Conservation (phyloP, 2,113 vertebrate genomes). For the Pseudopipra pipra region DNA sequence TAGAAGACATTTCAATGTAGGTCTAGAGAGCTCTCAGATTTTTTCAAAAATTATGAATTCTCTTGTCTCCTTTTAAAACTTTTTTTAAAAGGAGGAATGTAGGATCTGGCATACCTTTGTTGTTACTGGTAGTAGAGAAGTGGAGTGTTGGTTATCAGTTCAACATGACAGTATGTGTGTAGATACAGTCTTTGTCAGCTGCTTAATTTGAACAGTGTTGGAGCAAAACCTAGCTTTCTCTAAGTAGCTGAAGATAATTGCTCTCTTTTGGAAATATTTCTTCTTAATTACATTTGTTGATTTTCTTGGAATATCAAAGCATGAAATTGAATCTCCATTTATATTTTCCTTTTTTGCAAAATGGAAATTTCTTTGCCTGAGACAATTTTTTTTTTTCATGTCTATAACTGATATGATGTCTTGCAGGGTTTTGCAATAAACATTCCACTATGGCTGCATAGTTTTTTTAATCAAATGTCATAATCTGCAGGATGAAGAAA, state of each 20-base stretch:
- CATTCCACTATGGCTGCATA: not conserved
- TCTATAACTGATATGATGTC: accelerated
- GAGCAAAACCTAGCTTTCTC: not conserved
- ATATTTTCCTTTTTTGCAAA: not conserved
- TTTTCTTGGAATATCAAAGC: not conserved
- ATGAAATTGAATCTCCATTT: not conserved
- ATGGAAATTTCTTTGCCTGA: not conserved
- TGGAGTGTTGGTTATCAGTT: not conserved
- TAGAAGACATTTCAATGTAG: not conserved
- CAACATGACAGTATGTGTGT: not conserved
- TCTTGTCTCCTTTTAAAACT: not conserved
- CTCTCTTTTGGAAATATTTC: not conserved
- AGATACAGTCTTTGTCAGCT: not conserved
- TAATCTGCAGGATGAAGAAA: not conserved
- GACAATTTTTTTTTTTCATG: not conserved
- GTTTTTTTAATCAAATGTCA: not conserved
- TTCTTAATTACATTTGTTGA: not conserved
- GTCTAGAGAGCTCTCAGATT: accelerated
- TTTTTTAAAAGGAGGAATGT: not conserved
- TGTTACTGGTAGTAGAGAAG: not conserved
- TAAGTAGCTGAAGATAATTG: not conserved
- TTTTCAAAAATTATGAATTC: not conserved
- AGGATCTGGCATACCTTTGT: not conserved
- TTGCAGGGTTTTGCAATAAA: not conserved
- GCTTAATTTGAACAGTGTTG: not conserved